Evolutionary conservation across 2,797 vertebrate species (phyloP), one percentile per base, ranked within the genome.

Genomic region (Sebastes steindachneri): DNA sequence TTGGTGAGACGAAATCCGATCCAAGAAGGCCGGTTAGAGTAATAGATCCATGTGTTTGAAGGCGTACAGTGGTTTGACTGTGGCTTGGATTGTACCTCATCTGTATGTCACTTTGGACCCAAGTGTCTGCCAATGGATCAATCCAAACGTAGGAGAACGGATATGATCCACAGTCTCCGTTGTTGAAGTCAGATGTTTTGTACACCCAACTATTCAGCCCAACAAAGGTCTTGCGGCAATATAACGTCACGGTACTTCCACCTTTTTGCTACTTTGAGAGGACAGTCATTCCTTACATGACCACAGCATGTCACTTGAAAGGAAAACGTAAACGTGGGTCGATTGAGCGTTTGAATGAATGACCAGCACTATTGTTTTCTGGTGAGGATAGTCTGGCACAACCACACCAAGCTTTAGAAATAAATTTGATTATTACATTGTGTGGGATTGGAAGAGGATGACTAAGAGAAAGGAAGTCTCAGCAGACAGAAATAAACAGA

Each of bases 401-500:
- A 62, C 65, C 51, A 51, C 45, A 63, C 29, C 21, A 35, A 21
- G 26, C 35, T 59, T 76, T 48, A 35, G 6, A 37, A 72, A 65
- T 14, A 12, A 11, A 37, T 29, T 11, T 1, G 54, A 60, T 60
- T 17, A 33, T 58, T 25, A 66, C 8, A 31, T 60, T 65, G n/a
- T 53, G 35, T 68, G 25, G 51, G n/a, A 14, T 21, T 57, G 11
- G 59, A 69, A 72, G 68, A 64, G 45, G 60, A 75, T 73, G 77
- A 80, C 67, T 70, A 31, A 66, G 63, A 73, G 48, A 82, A 15
- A 55, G 33, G 45, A 48, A 57, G 29, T 57, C 71, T 80, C 70
- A 77, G 37, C 48, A 76, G 62, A 75, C 71, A 86, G 71, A 85
- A 81, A 89, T 83, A 80, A 79, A 83, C 48, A 74, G 15, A 74